Conservation (phyloP, 2,113 vertebrate genomes). For the Hippopotamus amphibius region DNA sequence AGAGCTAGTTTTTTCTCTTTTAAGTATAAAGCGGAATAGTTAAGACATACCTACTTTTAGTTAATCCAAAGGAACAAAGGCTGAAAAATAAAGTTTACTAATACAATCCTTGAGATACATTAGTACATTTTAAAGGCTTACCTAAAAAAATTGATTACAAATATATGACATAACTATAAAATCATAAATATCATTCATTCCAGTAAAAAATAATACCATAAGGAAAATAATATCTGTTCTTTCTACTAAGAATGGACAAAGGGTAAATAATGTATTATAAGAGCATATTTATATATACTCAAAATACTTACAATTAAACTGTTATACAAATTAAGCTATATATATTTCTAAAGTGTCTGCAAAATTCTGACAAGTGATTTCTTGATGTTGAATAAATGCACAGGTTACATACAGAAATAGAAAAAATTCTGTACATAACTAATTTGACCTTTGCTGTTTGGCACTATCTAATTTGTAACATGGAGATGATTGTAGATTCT, state of each 20-base stretch:
- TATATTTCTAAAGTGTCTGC: constrained; percentile 28
- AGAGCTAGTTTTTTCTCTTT: background rate
- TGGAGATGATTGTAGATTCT: background rate
- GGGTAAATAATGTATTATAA: background rate
- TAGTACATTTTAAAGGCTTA: constrained; percentile 27
- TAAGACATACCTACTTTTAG: constrained; percentile 21
- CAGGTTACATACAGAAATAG: background rate
- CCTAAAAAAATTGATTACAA: background rate
- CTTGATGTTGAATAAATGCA: constrained; percentile 6
- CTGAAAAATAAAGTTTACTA: background rate
- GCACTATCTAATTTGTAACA: constrained; percentile 22
- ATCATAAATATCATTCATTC: background rate
- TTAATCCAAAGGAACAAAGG: constrained; percentile 49
- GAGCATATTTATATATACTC: background rate
- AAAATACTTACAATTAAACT: background rate
- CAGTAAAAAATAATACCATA: constrained; percentile 13
- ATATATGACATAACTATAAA: background rate
- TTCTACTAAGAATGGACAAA: constrained; percentile 7
- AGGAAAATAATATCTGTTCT: constrained; percentile 4
- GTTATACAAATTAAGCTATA: background rate
- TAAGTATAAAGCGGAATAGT: constrained; percentile 8
- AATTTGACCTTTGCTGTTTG: constrained; percentile 48
- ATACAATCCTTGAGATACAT: background rate
- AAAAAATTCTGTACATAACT: constrained; percentile 50
- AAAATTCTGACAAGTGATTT: constrained; percentile 51